Base-by-base conservation (phyloP, 2,888 invertebrate species). In the Drosophila quasianomalipes region DNA sequence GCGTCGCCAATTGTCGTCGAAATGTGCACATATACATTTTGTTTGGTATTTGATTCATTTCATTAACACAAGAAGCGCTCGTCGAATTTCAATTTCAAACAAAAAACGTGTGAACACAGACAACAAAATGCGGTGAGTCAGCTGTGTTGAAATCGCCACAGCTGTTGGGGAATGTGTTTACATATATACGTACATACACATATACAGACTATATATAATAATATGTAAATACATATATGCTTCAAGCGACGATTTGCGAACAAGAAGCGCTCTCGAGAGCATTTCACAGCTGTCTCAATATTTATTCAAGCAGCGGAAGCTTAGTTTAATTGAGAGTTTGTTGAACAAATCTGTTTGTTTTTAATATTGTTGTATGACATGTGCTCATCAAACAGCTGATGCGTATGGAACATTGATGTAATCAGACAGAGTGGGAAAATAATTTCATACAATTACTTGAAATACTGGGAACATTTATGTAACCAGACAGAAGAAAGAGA, bases 31-130 rank as follows among this genome's bases (percentile, higher is more conserved):
- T 52, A 30, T 44, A 28, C 28, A n/a, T 57, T n/a, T 39, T 39
- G n/a, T 31, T 44, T 58, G 31, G 58, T 44, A 51, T 67, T 71
- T 49, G 55, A 44, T 59, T 65, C 63, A 30, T 80, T 76, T 74
- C 66, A 85, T 81, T 81, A 70, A 74, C 68, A 72, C 68, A 60
- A 73, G 61, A 52, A 61, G 63, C 74, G 53, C 39, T 69, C 39
- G 55, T 84, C 85, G 62, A 80, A 85, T 84, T 85, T 74, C 87
- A 74, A 76, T 81, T 66, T 61, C 41, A 74, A 74, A 54, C 60
- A 71, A 60, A 61, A 83, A 83, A 76, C 84, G 79, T 79, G 87
- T 82, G 82, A 82, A 76, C 67, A 60, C n/a, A 51, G 67, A 73
- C 31, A 74, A 54, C 37, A 57, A 66, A 75, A 66, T 67, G 66